Conservation (phyloP, 2,888 invertebrate genomes). For the Leucophora obtusa region DNA sequence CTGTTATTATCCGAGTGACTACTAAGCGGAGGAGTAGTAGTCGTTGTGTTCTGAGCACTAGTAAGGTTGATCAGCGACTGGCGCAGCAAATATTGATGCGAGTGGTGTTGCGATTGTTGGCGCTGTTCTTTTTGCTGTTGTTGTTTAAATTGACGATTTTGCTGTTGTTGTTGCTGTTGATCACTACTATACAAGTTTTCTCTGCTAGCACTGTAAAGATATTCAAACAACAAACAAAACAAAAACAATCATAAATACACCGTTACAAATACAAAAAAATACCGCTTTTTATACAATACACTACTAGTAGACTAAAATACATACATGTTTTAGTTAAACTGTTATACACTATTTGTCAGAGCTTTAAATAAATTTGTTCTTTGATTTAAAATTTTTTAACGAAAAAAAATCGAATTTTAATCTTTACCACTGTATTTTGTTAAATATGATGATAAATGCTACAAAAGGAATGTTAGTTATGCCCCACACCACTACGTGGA, state of each 20-base stretch:
- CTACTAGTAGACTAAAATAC: slow-evolving; percentile 31
- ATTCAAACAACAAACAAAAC: slow-evolving; percentile 65
- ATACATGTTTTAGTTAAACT: slow-evolving; percentile 16
- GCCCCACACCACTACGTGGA: too few species aligned
- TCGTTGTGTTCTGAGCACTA: slow-evolving; percentile 73
- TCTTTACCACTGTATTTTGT: too few species aligned
- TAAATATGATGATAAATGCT: too few species aligned
- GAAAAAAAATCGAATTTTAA: too few species aligned
- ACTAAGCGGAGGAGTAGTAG: slow-evolving; percentile 51
- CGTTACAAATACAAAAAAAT: slow-evolving; percentile 48
- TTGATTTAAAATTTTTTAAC: too few species aligned
- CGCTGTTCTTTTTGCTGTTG: slow-evolving; percentile 69
- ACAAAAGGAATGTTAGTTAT: too few species aligned
- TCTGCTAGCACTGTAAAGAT: slow-evolving; percentile 75
- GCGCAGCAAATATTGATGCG: slow-evolving; percentile 77
- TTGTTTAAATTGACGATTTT: slow-evolving; percentile 67
- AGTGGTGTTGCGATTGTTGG: slow-evolving; percentile 65
- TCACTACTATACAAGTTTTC: slow-evolving; percentile 76
- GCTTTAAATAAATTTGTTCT: background rate
- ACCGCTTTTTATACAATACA: slow-evolving; percentile 11
- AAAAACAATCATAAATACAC: slow-evolving; percentile 66
- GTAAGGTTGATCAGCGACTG: slow-evolving; percentile 78
- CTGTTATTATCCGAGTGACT: slow-evolving; percentile 63
- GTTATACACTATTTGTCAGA: slow-evolving; percentile 4
- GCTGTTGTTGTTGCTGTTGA: slow-evolving; percentile 69